Percentiles rank a stretch among this genome's conserved stretches.
These are phyloP conservation scores for Drosophila miranda DNA, from an alignment of 1,140 invertebrate species.

Conservation along the genomic window DNA sequence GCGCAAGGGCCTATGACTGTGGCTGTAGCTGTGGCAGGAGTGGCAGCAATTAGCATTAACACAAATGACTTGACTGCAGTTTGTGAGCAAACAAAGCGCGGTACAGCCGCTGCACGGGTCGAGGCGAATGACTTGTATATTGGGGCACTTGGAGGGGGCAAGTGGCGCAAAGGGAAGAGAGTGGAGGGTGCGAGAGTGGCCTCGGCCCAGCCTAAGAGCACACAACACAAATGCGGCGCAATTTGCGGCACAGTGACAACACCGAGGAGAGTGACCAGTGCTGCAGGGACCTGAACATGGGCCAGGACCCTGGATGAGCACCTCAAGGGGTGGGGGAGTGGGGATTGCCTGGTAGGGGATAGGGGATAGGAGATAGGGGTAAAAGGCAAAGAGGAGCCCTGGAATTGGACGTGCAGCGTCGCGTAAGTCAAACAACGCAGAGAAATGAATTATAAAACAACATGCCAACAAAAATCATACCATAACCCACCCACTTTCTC, in stretches of 20 bases:
- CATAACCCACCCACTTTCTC: slow-evolving; percentile 6
- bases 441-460: slow-evolving; percentile 81
- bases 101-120: neutral
- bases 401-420: slow-evolving; percentile 27
- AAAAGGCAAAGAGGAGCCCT: neutral
- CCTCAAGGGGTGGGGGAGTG: slow-evolving; percentile 13
- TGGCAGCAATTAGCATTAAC: slow-evolving; percentile 70
- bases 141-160: slow-evolving; percentile 39
- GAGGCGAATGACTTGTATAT: slow-evolving; percentile 77
- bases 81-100: slow-evolving; percentile 55
- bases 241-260: slow-evolving; percentile 75
- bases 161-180: too few species aligned
- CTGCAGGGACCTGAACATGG: slow-evolving; percentile 11
- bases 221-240: slow-evolving; percentile 70
- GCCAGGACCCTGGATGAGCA: slow-evolving; percentile 14
- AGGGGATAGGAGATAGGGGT: neutral
- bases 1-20: neutral
- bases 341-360: too few species aligned
- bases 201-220: slow-evolving; percentile 50
- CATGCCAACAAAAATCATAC: slow-evolving; percentile 68
- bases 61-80: slow-evolving; percentile 70
- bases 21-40: neutral
- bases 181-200: too few species aligned
- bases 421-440: slow-evolving; percentile 78
- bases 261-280: slow-evolving; percentile 19